Percentiles rank a stretch among this genome's conserved stretches.
Evolutionary conservation across 1,140 invertebrate species (phyloP).

Genomic region (Brachionus koreanus): DNA sequence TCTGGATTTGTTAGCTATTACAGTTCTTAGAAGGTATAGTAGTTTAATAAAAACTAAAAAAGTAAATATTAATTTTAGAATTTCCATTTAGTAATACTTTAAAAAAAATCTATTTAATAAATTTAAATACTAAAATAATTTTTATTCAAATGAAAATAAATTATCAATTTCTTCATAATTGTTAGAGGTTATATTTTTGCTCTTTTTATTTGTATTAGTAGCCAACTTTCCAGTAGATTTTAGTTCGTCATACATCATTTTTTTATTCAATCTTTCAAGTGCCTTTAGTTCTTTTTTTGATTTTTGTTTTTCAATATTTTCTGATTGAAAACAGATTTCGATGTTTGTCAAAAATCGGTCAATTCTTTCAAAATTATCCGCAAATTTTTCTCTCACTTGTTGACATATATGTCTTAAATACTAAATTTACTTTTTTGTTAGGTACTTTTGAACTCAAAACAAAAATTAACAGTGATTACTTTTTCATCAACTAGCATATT

Average conservation of each 20-base stretch:
- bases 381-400: background rate
- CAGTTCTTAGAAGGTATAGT: no score
- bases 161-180: background rate
- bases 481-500: background rate
- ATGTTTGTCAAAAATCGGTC: background rate
- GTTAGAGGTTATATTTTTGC: background rate
- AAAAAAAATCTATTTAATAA: background rate
- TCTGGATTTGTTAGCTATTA: no score
- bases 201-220: background rate
- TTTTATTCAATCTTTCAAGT: background rate
- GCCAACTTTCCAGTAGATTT: background rate
- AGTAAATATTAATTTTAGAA: no score
- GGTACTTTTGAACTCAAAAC: background rate
- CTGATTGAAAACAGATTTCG: background rate
- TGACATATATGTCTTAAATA: background rate
- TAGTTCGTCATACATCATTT: background rate
- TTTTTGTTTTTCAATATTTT: background rate
- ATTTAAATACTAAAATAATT: background rate
- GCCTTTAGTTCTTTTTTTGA: constrained; percentile 28
- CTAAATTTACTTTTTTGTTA: background rate
- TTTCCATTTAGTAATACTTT: no score
- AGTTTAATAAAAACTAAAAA: no score
- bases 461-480: background rate
- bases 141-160: background rate
- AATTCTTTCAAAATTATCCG: constrained; percentile 40